Base-by-base conservation (phyloP, 2,113 vertebrate species). In the Datnioides undecimradiatus region DNA sequence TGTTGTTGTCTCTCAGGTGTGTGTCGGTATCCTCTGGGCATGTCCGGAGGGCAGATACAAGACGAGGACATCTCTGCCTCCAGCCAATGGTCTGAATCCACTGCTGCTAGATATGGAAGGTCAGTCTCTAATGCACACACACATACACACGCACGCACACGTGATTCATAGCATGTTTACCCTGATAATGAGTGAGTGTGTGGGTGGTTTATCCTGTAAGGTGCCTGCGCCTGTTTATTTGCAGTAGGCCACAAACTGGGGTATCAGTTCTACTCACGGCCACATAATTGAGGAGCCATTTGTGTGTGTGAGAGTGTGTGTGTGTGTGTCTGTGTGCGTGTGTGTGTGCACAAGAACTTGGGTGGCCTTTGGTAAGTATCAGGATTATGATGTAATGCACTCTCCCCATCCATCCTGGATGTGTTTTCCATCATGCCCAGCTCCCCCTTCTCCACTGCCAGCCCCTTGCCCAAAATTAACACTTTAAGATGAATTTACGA, bases 1-100 rank as follows among this genome's bases (percentile, higher is more conserved):
- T 72, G 13, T 54, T 52, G 33, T 55, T 65, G 55, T 88, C 0
- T 84, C 84, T 43, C 88, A 99, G 98, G 96, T 5, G 94, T 97
- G 79, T 99, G 98, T 80, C 96, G 98, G 48, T 99, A 99, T 27
- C 96, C 98, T 46, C 85, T 99, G 92, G 98, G 98, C 51, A 98
- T 99, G 97, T 98, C 98, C 0, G 95, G 96, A 1, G 96, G 97
- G 21, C 96, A 97, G 90, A 99, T 99, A 74, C 96, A 96, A 0
- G 97, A 99, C 0, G 97, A 99, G 87, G 97, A 99, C 91, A 98
- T 99, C 91, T 97, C 97, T 0, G 98, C 98, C 40, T 99, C 98
- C 80, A 99, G 98, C 87, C 97, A 99, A 80, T 99, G 98, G 98
- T 99, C 98, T 0, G 97, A 99, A 13, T 98, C 98, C 58, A 99